Evolutionary conservation across 37 sponge, comb jelly and placozoan genomes (phyloP).

Genomic region (Eunapius fragilis): DNA sequence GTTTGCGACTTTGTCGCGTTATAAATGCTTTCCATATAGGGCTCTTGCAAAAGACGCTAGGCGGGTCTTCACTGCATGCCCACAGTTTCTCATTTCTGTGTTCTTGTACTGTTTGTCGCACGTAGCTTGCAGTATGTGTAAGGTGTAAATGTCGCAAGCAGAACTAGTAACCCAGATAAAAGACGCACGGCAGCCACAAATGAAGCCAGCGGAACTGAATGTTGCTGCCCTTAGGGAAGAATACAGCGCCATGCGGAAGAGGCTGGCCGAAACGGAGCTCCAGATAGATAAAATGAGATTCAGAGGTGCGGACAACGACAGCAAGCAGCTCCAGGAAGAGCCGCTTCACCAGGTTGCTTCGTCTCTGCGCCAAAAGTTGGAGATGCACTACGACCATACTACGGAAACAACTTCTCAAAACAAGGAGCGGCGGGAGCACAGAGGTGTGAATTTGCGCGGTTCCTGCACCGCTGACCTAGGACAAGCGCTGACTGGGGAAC

Average conservation of each 20-base stretch:
- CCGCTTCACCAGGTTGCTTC: not conserved
- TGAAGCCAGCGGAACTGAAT: not conserved
- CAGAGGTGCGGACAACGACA: constrained; percentile 18
- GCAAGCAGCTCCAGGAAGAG: constrained; percentile 1
- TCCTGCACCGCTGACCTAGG: not conserved
- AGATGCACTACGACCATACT: not conserved
- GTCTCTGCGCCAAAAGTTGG: not conserved
- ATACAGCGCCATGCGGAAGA: constrained; percentile 55
- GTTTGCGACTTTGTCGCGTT: not conserved
- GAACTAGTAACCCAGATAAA: not conserved
- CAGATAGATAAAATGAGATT: constrained; percentile 74
- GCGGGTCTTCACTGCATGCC: too few relatives aligned
- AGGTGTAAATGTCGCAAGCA: not conserved
- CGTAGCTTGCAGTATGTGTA: too few relatives aligned
- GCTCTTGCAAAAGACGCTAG: not conserved
- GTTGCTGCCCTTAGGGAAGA: constrained; percentile 14
- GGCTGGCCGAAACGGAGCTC: constrained; percentile 66
- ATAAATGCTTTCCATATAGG: not conserved
- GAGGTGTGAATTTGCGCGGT: not conserved
- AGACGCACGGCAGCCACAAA: not conserved
- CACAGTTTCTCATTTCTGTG: too few relatives aligned
- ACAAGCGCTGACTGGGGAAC: not conserved
- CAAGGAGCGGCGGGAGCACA: not conserved
- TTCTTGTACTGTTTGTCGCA: too few relatives aligned
- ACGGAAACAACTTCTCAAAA: not conserved